phyloP scores from a whole-genome alignment of 1,140 invertebrate species.

The Riptortus pedestris region DNA sequence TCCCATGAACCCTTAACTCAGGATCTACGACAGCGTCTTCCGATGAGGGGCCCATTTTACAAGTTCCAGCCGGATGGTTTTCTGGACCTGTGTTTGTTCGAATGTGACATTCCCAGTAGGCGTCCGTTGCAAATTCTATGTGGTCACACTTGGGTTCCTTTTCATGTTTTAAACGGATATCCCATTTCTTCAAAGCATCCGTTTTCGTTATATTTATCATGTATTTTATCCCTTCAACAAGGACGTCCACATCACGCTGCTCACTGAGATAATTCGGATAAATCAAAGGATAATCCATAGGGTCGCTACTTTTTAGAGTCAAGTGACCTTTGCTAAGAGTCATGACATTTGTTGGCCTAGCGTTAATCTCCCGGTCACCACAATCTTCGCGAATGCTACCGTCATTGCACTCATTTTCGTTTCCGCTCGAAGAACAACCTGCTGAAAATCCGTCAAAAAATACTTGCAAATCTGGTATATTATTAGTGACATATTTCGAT shows the following conservation, averaged over 20 bases:
- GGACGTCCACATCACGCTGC: constrained; percentile 37
- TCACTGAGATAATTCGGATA: constrained; percentile 46
- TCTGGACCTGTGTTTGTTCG: constrained; percentile 39
- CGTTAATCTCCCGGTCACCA: constrained; percentile 19
- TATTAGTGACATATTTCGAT: constrained; percentile 29
- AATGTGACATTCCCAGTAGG: constrained; percentile 44
- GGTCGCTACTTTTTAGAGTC: constrained; percentile 40
- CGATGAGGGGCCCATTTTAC: constrained; percentile 46
- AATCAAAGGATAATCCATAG: constrained; percentile 45
- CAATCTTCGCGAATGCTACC: constrained; percentile 10
- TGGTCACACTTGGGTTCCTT: constrained; percentile 34
- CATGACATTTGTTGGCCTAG: constrained; percentile 31
- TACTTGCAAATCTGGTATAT: constrained; percentile 44
- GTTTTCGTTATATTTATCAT: constrained; percentile 35
- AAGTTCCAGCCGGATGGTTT: constrained; percentile 48
- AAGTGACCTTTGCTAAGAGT: constrained; percentile 40
- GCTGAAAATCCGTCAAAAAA: constrained; percentile 58
- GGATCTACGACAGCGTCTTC: constrained; percentile 38
- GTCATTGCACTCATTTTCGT: constrained; percentile 34
- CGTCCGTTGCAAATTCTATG: constrained; percentile 38
- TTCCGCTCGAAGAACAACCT: constrained; percentile 39
- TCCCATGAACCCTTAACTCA: constrained; percentile 35
- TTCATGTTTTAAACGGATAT: constrained; percentile 29
- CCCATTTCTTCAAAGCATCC: constrained; percentile 32
- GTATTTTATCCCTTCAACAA: constrained; percentile 41